These are phyloP conservation scores for Eudyptes chrysolophus DNA, from an alignment of 2,113 vertebrate genomes.

Conservation along the genomic window DNA sequence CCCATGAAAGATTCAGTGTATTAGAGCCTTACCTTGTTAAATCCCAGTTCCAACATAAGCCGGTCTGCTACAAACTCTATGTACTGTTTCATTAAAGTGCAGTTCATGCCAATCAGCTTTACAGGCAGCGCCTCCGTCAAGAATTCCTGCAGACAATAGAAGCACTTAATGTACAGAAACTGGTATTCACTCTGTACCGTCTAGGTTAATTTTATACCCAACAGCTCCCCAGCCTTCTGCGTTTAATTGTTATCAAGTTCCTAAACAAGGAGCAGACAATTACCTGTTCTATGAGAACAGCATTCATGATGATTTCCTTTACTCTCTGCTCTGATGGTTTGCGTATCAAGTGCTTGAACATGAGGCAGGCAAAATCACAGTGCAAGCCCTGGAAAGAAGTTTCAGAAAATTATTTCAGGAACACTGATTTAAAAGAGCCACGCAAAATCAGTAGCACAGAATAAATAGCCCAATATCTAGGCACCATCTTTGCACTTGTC, in stretches of 20 bases:
- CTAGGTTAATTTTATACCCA: neutral
- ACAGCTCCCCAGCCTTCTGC: neutral
- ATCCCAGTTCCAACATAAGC: conserved; percentile 91
- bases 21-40: conserved; percentile 82
- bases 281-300: conserved; percentile 94
- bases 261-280: neutral
- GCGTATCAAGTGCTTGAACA: conserved; percentile 94
- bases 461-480: neutral
- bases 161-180: neutral
- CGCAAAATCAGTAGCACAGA: neutral
- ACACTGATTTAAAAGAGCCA: neutral
- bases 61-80: conserved; percentile 97
- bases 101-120: conserved; percentile 97
- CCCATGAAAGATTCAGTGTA: neutral
- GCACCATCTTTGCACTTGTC: neutral
- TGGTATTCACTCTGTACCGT: neutral
- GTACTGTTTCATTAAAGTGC: conserved; percentile 91
- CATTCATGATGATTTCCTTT: conserved; percentile 82
- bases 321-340: conserved; percentile 86
- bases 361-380: conserved; percentile 96
- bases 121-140: conserved; percentile 91
- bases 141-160: conserved; percentile 84
- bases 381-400: conserved; percentile 84
- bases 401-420: neutral
- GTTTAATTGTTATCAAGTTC: neutral